These are phyloP conservation scores for Muschampia plurimacula DNA, from an alignment of 2,888 invertebrate species.

Conservation along the genomic window DNA sequence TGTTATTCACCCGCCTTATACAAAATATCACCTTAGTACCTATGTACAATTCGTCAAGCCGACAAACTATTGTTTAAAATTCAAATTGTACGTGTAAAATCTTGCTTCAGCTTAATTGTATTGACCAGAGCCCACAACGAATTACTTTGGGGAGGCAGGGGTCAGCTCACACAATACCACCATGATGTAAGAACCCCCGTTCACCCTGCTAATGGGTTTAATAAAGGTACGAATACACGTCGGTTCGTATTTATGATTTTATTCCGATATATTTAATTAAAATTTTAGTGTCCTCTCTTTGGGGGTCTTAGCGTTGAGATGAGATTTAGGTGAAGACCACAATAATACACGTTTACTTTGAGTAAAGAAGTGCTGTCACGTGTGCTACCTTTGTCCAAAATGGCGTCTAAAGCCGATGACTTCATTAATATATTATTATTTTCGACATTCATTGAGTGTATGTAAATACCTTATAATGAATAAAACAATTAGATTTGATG, in stretches of 20 bases:
- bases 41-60: constrained; percentile 49
- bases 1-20: too few species aligned
- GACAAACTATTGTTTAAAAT: constrained; percentile 85
- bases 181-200: constrained; percentile 67
- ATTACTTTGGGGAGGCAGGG: constrained; percentile 53
- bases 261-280: constrained; percentile 83
- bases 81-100: constrained; percentile 84
- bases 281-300: constrained; percentile 65
- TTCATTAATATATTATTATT: too few species aligned
- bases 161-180: constrained; percentile 61
- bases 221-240: constrained; percentile 82
- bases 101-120: constrained; percentile 81
- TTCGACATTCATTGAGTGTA: too few species aligned
- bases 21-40: constrained; percentile 40
- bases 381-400: too few species aligned
- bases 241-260: constrained; percentile 80
- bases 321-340: not conserved
- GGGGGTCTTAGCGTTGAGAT: constrained; percentile 16
- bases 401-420: too few species aligned
- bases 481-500: too few species aligned
- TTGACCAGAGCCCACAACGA: constrained; percentile 71
- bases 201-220: constrained; percentile 80
- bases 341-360: not conserved
- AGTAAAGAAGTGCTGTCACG: too few species aligned
- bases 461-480: too few species aligned